phyloP scores from a whole-genome alignment of 2,797 vertebrate species.

The Chelidonichthys spinosus region DNA sequence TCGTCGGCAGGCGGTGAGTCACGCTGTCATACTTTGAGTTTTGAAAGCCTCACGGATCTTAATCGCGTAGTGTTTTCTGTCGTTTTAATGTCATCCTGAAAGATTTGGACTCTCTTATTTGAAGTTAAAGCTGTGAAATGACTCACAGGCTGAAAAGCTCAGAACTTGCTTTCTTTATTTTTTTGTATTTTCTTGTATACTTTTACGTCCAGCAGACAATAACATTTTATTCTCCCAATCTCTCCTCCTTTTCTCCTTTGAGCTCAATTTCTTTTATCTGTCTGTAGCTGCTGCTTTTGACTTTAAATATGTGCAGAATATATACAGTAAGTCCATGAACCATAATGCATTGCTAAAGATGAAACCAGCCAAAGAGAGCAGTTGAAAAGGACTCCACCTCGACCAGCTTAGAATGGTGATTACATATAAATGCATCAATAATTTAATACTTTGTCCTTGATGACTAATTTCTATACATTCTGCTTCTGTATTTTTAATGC shows the following conservation, averaged over 20 bases:
- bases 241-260: background rate
- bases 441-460: background rate
- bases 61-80: conserved; percentile 35
- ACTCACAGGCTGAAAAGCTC: conserved; percentile 19
- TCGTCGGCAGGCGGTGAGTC: conserved; percentile 60
- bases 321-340: background rate
- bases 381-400: background rate
- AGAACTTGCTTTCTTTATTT: conserved; percentile 11
- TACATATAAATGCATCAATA: background rate
- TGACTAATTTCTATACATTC: background rate
- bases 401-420: background rate
- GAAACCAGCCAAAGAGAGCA: background rate
- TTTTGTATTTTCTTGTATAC: background rate
- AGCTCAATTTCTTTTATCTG: background rate
- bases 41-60: no score
- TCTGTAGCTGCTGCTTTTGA: background rate
- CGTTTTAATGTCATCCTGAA: conserved; percentile 37
- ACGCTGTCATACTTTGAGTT: conserved; percentile 55
- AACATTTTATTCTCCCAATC: background rate
- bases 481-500: background rate
- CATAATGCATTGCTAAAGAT: background rate
- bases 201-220: conserved; percentile 16
- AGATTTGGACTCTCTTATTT: conserved; percentile 25
- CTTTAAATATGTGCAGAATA: no score
- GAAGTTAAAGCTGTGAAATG: conserved; percentile 24